Conservation (phyloP, 2,113 vertebrate genomes). For the Amblyopsis rosae region DNA sequence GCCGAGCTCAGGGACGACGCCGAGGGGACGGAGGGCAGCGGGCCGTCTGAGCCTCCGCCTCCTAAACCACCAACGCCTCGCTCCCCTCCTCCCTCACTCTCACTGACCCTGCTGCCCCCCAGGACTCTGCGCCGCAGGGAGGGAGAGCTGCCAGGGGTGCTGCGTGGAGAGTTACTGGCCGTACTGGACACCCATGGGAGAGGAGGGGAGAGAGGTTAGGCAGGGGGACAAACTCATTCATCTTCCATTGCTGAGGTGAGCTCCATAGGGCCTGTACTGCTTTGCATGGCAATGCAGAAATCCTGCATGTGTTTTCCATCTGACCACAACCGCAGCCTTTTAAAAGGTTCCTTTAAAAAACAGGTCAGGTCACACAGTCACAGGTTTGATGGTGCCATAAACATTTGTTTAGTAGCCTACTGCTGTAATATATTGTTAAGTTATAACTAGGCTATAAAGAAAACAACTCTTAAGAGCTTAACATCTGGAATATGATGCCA, state of each 20-base stretch:
- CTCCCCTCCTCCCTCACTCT: slow-evolving; percentile 74
- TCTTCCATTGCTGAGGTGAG: neutral
- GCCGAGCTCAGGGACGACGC: slow-evolving; percentile 78
- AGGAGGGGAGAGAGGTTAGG: slow-evolving; percentile 9
- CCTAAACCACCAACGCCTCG: slow-evolving; percentile 62
- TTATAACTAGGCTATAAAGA: too few species aligned
- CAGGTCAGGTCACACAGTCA: neutral
- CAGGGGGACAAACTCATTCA: slow-evolving; percentile 14
- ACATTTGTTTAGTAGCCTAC: neutral
- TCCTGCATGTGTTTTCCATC: slow-evolving; percentile 30
- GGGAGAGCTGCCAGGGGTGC: slow-evolving; percentile 88
- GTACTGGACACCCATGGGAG: slow-evolving; percentile 70
- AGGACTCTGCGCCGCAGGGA: slow-evolving; percentile 84
- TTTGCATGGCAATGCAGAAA: neutral
- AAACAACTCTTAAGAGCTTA: too few species aligned
- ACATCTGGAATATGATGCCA: too few species aligned
- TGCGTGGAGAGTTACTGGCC: slow-evolving; percentile 87
- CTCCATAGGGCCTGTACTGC: slow-evolving; percentile 9
- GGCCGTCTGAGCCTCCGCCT: slow-evolving; percentile 76
- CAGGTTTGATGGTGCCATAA: slow-evolving; percentile 11
- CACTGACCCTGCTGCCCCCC: slow-evolving; percentile 74
- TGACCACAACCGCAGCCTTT: slow-evolving; percentile 7
- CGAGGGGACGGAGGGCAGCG: slow-evolving; percentile 67
- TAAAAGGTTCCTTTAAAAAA: neutral
- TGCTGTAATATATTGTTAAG: too few species aligned